Evolutionary conservation across 2,888 invertebrate species (phyloP).

Genomic region (Calephelis perditalis): DNA sequence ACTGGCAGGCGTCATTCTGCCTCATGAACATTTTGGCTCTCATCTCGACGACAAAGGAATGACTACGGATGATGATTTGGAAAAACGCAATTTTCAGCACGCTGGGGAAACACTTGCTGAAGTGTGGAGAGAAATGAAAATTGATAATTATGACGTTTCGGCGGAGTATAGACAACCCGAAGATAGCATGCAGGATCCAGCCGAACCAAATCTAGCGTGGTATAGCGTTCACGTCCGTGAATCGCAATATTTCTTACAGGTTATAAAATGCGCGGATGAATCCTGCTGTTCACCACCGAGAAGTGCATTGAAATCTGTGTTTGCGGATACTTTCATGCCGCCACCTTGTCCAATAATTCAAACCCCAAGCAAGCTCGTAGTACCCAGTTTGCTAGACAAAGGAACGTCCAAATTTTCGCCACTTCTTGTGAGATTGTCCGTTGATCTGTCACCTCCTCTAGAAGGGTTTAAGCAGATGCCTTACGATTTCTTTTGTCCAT

Average conservation of each 20-base stretch:
- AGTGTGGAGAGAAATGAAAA: constrained; percentile 15
- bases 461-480: constrained; percentile 15
- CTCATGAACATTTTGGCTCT: constrained; percentile 25
- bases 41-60: constrained; percentile 22
- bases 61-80: constrained; percentile 16
- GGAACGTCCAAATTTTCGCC: constrained; percentile 18
- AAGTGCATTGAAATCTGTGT: constrained; percentile 16
- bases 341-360: constrained; percentile 17
- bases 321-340: constrained; percentile 17
- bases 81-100: constrained; percentile 18
- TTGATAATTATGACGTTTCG: constrained; percentile 9
- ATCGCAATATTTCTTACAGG: constrained; percentile 17
- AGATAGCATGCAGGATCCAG: constrained; percentile 14
- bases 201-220: constrained; percentile 12
- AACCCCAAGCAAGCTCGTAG: constrained; percentile 11
- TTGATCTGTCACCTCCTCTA: constrained; percentile 17
- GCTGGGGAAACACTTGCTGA: constrained; percentile 17
- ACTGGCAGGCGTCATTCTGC: constrained; percentile 24
- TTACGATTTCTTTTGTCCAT: constrained; percentile 17
- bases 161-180: constrained; percentile 16
- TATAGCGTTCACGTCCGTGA: constrained; percentile 19
- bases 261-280: constrained; percentile 15
- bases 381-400: constrained; percentile 17
- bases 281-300: constrained; percentile 12
- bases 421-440: constrained; percentile 16